Evolutionary conservation across 2,888 invertebrate species (phyloP).

Genomic region (Nematopogon swammerdamellus): DNA sequence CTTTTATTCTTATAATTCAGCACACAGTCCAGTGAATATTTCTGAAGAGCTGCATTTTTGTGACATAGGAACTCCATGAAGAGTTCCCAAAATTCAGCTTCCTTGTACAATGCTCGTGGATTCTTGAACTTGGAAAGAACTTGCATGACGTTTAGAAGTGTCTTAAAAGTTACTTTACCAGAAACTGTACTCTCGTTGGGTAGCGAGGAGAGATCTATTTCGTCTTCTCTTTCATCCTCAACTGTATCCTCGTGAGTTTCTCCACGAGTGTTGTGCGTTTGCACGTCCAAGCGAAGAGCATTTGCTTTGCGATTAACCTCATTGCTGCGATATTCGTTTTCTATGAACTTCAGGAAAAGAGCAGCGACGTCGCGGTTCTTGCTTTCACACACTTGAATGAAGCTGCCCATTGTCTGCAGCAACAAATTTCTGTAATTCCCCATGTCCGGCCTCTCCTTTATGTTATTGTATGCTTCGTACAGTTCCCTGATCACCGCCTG

Average conservation of each 20-base stretch:
- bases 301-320: slow-evolving; percentile 22
- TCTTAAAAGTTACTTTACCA: slow-evolving; percentile 44
- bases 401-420: slow-evolving; percentile 74
- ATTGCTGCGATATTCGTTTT: slow-evolving; percentile 52
- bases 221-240: slow-evolving; percentile 29
- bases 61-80: slow-evolving; percentile 78
- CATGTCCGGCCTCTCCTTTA: slow-evolving; percentile 63
- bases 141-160: slow-evolving; percentile 65
- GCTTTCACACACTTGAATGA: slow-evolving; percentile 73
- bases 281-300: slow-evolving; percentile 56
- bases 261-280: slow-evolving; percentile 41
- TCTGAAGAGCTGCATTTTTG: slow-evolving; percentile 77
- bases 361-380: slow-evolving; percentile 78
- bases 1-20: slow-evolving; percentile 81
- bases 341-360: slow-evolving; percentile 77
- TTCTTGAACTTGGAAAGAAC: slow-evolving; percentile 78
- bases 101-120: slow-evolving; percentile 75
- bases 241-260: slow-evolving; percentile 27
- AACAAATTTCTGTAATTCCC: slow-evolving; percentile 74
- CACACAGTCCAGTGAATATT: slow-evolving; percentile 81
- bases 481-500: slow-evolving; percentile 27
- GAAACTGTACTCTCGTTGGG: slow-evolving; percentile 27
- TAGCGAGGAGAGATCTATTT: slow-evolving; percentile 27
- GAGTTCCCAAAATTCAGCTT: slow-evolving; percentile 70
- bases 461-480: slow-evolving; percentile 34